Percentiles rank a stretch among this genome's conserved stretches.
phyloP scores from a whole-genome alignment of 2,797 vertebrate species.

The Morus bassanus region DNA sequence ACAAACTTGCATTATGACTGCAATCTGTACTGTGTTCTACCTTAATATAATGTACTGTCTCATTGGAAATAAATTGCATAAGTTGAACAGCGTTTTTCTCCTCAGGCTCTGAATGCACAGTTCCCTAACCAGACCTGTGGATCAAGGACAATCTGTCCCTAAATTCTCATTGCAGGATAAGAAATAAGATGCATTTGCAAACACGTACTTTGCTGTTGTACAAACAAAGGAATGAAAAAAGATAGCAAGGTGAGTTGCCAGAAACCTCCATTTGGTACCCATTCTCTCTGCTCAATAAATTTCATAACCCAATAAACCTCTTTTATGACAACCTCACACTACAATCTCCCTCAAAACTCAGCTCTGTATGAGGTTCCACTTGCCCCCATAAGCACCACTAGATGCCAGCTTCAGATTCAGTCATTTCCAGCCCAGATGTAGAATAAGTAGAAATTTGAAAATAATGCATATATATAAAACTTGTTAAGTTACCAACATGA shows the following conservation, averaged over 20 bases:
- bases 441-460: not conserved
- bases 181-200: not conserved
- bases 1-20: accelerated
- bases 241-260: not conserved
- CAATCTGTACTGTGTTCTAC: not conserved
- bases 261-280: not conserved
- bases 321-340: not conserved
- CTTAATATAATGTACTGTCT: accelerated
- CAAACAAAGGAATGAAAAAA: not conserved
- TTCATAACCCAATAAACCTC: not conserved
- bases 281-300: not conserved
- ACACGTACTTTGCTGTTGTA: not conserved
- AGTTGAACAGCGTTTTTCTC: not conserved
- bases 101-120: not conserved
- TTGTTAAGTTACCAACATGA: not conserved
- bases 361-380: not conserved
- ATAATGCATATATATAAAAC: not conserved
- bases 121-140: not conserved
- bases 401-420: not conserved
- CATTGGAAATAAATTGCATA: accelerated
- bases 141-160: not conserved
- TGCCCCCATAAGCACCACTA: not conserved
- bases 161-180: not conserved
- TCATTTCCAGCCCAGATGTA: not conserved
- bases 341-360: not conserved